phyloP scores from a whole-genome alignment of 1,140 invertebrate species.

The Cylas formicarius region DNA sequence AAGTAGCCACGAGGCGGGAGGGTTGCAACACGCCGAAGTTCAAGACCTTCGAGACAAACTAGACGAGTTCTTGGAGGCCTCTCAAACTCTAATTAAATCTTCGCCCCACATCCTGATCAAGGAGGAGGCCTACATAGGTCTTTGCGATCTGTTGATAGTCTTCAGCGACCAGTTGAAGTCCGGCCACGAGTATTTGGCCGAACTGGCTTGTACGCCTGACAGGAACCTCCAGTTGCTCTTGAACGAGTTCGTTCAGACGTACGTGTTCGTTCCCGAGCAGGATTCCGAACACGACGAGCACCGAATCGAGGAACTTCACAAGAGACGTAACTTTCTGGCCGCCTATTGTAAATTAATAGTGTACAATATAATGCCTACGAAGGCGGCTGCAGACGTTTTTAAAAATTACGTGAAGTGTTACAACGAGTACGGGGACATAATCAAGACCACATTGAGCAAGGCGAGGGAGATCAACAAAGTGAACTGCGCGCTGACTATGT shows the following conservation, averaged over 20 bases:
- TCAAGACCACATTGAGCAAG: constrained; percentile 94
- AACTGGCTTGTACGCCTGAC: constrained; percentile 78
- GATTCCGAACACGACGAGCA: constrained; percentile 74
- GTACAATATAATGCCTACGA: constrained; percentile 92
- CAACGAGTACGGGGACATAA: constrained; percentile 99
- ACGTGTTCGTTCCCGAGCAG: constrained; percentile 66
- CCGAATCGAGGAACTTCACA: constrained; percentile 91
- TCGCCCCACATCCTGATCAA: constrained; percentile 35
- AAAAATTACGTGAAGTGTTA: constrained; percentile 98
- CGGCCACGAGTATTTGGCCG: constrained; percentile 52
- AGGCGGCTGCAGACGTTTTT: constrained; percentile 88
- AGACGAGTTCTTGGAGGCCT: constrained; percentile 38
- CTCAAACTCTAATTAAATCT: constrained; percentile 34
- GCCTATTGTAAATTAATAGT: constrained; percentile 97
- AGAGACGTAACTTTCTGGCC: constrained; percentile 89
- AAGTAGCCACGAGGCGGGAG: constrained; percentile 57
- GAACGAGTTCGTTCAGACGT: constrained; percentile 85
- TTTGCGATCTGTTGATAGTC: constrained; percentile 92
- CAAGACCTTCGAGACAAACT: constrained; percentile 35
- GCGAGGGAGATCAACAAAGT: constrained; percentile 97
- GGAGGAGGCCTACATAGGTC: constrained; percentile 72
- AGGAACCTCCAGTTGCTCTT: constrained; percentile 71
- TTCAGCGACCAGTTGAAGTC: constrained; percentile 81
- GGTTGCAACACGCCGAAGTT: constrained; percentile 31
- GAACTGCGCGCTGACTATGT: constrained; percentile 91